Conservation (phyloP, 2,797 vertebrate genomes). For the Podarcis siculus region DNA sequence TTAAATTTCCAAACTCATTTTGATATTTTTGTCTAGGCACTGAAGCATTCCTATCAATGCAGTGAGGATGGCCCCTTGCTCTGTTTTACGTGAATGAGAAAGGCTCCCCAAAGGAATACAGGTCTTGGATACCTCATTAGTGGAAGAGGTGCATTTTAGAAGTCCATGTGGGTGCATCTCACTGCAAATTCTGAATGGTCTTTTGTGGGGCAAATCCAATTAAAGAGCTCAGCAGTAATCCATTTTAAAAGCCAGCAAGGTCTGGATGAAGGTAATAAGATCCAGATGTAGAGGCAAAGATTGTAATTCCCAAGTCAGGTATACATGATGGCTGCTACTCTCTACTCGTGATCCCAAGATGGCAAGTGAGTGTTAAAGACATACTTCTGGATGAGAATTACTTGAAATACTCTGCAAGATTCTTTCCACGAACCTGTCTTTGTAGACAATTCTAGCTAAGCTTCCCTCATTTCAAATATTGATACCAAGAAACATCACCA, state of each 20-base stretch:
- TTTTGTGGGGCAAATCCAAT: constrained; percentile 11
- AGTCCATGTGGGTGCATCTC: background rate
- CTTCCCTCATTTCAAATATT: background rate
- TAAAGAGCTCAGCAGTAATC: constrained; percentile 8
- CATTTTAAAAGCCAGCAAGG: background rate
- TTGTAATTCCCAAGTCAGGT: background rate
- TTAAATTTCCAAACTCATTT: background rate
- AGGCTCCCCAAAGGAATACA: background rate
- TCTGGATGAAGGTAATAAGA: background rate
- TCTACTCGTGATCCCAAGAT: background rate
- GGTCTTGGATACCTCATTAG: background rate
- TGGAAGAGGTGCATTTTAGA: background rate
- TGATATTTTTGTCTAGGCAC: background rate
- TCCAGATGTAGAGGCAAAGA: background rate
- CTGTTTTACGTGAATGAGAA: background rate
- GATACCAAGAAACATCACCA: background rate
- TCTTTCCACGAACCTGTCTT: background rate
- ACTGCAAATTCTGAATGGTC: background rate
- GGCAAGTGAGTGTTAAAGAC: background rate
- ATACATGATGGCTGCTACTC: background rate
- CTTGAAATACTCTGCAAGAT: background rate
- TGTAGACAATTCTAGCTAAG: background rate
- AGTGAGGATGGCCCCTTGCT: background rate
- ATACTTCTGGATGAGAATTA: background rate
- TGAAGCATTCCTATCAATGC: background rate